Conservation (phyloP, 2,113 vertebrate species). For the Calcarius ornatus region DNA sequence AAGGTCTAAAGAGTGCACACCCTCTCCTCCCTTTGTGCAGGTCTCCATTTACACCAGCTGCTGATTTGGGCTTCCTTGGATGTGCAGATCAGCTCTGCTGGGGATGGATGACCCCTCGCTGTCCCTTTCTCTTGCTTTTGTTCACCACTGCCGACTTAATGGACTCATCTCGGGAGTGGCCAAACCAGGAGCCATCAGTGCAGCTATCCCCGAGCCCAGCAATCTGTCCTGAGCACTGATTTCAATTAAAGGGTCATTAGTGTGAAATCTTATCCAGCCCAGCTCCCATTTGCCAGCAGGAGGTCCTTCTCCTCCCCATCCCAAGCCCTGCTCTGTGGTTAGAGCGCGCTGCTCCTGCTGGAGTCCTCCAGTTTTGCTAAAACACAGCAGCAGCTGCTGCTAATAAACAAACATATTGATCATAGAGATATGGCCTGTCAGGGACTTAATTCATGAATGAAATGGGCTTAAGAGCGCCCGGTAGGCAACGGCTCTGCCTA, state of each 20-base stretch:
- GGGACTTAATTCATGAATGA: conserved; percentile 82
- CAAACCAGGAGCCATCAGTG: conserved; percentile 44
- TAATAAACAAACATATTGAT: conserved; percentile 86
- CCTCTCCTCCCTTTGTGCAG: background rate
- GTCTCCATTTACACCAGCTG: background rate
- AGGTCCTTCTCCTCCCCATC: conserved; percentile 44
- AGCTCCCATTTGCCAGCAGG: conserved; percentile 69
- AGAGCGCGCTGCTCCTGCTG: conserved; percentile 10
- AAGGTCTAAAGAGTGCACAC: background rate
- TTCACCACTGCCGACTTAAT: conserved; percentile 49
- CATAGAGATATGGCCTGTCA: conserved; percentile 80
- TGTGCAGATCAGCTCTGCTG: background rate
- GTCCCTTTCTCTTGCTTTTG: background rate
- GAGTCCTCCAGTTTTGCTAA: conserved; percentile 66
- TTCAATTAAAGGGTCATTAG: conserved; percentile 82
- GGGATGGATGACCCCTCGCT: background rate
- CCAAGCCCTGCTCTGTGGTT: conserved; percentile 69
- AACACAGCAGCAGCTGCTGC: conserved; percentile 76
- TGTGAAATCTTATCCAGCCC: conserved; percentile 73
- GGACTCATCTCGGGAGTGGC: conserved; percentile 41
- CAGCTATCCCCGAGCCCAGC: conserved; percentile 44
- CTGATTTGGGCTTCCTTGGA: background rate
- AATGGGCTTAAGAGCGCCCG: conserved; percentile 65
- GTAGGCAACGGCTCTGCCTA: conserved; percentile 54
- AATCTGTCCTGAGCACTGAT: conserved; percentile 64